These are phyloP conservation scores for Parapristionchus giblindavisi DNA, from an alignment of 2,888 invertebrate species.

Conservation along the genomic window DNA sequence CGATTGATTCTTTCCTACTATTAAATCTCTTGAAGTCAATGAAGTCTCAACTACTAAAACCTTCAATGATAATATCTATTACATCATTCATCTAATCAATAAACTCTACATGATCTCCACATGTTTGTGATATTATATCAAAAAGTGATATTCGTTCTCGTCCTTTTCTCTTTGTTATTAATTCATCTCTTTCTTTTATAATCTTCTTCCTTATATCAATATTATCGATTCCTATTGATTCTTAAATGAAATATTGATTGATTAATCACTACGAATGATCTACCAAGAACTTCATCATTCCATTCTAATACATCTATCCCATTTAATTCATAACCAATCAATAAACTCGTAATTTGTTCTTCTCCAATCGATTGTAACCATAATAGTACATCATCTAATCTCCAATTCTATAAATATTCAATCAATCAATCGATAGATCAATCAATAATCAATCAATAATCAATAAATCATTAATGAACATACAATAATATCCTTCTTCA, in stretches of 20 bases:
- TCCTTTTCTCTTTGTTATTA: slow-evolving; percentile 12
- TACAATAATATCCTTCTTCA: slow-evolving; percentile 43
- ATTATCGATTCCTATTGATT: slow-evolving; percentile 47
- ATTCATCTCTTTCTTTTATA: slow-evolving; percentile 40
- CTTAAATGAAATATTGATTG: slow-evolving; percentile 37
- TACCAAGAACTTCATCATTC: slow-evolving; percentile 49
- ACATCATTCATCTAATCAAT: not conserved
- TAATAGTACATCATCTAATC: slow-evolving; percentile 55
- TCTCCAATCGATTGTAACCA: slow-evolving; percentile 57
- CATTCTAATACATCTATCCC: slow-evolving; percentile 55
- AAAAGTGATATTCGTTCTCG: slow-evolving; percentile 46
- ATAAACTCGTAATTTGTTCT: slow-evolving; percentile 55
- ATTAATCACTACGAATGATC: not conserved
- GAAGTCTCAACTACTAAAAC: slow-evolving; percentile 56
- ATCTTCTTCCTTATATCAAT: slow-evolving; percentile 42
- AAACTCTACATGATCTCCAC: slow-evolving; percentile 52
- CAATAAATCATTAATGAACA: not conserved
- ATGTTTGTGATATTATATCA: slow-evolving; percentile 50
- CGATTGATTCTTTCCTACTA: slow-evolving; percentile 47
- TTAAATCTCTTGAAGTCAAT: slow-evolving; percentile 53
- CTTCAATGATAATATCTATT: slow-evolving; percentile 34
- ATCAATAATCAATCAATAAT: not conserved
- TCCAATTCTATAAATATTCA: slow-evolving; percentile 46
- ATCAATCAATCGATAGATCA: no score
- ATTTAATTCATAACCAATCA: slow-evolving; percentile 58